Evolutionary conservation across 53 echinoderm and acorn worm species (phyloP), one percentile per base, ranked within the genome.

Genomic region (Holothuria leucospilota): DNA sequence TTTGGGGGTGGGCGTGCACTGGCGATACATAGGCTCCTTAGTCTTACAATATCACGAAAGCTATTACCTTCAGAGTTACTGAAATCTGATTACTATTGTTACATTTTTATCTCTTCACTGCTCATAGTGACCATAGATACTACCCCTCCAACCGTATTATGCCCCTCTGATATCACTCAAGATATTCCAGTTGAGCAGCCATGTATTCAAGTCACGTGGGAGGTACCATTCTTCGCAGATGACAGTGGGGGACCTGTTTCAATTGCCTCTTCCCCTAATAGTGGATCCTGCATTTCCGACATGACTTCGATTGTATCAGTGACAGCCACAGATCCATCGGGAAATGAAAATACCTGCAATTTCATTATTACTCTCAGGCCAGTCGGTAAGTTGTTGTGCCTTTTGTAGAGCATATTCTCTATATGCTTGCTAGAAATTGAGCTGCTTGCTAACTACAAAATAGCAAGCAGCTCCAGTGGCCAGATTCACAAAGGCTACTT

Each of bases 181-280:
- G 59, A 59, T 58, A 60, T 59, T 10, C 80, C 59, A 20, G 80
- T 80, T 13, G 59, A 62, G 39, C 20, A 38, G 12, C 80, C 80
- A 26, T 80, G 80, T 58, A 8, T 29, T 58, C 59, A 80, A 34
- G 80, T 80, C 60, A 29, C 30, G 10, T 80, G 80, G 80, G 61
- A 34, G 30, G 38, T 80, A 8, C 80, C 80, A 15, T 60, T 80
- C 53, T 58, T 61, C 9, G n/a, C 25, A 10, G 80, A 80, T 59
- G 80, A 80, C 39, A 80, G 80, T 20, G 59, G 59, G n/a, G 80
- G 59, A 13, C 38, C 38, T 11, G 80, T 61, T 18, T 38, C 80
- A 5, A 29, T 80, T n/a, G 28, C 61, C 26, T 80, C 80, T 38
- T 15, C 51, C 10, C 80, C 80, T 2, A 27, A 10, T 4, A 80